A percentile compares a stretch with the other conserved stretches of the same genome.
These are phyloP conservation scores for Brachionus rotundiformis DNA, from an alignment of 1,140 invertebrate genomes.

Conservation along the genomic window DNA sequence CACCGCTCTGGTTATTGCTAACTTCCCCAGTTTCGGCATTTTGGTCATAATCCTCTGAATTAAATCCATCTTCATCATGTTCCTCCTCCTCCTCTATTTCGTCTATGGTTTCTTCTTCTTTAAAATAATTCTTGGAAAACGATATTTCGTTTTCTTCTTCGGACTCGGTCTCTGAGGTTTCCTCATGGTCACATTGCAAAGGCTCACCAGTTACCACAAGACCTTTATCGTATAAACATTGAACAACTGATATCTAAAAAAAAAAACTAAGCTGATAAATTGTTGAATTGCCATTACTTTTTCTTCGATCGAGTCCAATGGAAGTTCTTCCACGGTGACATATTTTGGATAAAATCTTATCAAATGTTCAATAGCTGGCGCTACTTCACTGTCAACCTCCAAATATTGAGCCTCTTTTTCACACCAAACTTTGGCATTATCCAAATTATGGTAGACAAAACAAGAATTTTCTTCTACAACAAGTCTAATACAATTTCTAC, in stretches of 20 bases:
- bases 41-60: constrained; percentile 24
- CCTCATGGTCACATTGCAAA: constrained; percentile 58
- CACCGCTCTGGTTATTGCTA: not conserved
- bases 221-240: constrained; percentile 73
- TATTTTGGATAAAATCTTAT: constrained; percentile 76
- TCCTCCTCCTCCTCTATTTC: constrained; percentile 45
- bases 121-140: constrained; percentile 35
- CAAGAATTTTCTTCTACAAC: constrained; percentile 71
- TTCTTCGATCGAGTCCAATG: constrained; percentile 69
- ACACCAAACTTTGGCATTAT: constrained; percentile 81
- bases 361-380: constrained; percentile 72
- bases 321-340: constrained; percentile 72
- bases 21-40: not conserved
- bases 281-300: constrained; percentile 65
- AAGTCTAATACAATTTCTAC: constrained; percentile 73
- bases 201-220: constrained; percentile 70
- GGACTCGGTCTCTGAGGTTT: not conserved
- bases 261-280: not conserved
- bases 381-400: constrained; percentile 71
- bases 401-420: constrained; percentile 77
- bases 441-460: constrained; percentile 76
- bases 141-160: constrained; percentile 40
- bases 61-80: constrained; percentile 36
- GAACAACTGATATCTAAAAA: constrained; percentile 68
- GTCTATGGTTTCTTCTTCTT: constrained; percentile 55